Evolutionary conservation across 2,797 vertebrate genomes (phyloP).

Genomic region (Hapalemur alaotrensis): DNA sequence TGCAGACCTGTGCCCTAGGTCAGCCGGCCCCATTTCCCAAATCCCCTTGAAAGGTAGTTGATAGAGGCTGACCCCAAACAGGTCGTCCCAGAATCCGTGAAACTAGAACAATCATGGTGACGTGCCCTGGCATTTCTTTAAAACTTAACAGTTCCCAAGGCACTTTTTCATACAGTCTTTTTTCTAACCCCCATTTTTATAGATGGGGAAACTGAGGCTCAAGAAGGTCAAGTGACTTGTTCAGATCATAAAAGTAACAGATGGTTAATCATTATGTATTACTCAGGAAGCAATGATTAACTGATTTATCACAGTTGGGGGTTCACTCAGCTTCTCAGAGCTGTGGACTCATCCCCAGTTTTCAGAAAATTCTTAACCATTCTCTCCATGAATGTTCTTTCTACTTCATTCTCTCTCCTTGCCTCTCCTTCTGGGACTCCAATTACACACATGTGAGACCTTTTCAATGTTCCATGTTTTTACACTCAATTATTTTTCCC

Average conservation of each 20-base stretch:
- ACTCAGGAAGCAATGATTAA: neutral
- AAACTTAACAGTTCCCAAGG: neutral
- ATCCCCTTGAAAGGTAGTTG: neutral
- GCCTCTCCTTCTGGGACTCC: neutral
- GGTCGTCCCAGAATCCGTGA: neutral
- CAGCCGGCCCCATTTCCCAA: neutral
- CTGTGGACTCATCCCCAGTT: neutral
- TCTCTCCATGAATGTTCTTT: neutral
- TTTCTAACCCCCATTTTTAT: neutral
- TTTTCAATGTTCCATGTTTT: neutral
- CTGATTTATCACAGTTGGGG: neutral
- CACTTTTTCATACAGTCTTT: neutral
- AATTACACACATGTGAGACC: neutral
- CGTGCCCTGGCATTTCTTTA: neutral
- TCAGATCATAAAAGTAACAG: neutral
- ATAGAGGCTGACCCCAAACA: neutral
- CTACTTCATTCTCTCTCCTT: neutral
- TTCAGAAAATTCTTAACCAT: neutral
- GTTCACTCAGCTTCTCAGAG: neutral
- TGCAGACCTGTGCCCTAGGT: neutral
- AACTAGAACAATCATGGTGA: neutral
- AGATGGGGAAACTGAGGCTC: neutral
- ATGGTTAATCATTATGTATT: neutral
- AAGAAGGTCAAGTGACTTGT: neutral
- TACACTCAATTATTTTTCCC: neutral